These are phyloP conservation scores for Dicyrtoma fusca DNA, from an alignment of 2,888 invertebrate genomes.

Conservation along the genomic window DNA sequence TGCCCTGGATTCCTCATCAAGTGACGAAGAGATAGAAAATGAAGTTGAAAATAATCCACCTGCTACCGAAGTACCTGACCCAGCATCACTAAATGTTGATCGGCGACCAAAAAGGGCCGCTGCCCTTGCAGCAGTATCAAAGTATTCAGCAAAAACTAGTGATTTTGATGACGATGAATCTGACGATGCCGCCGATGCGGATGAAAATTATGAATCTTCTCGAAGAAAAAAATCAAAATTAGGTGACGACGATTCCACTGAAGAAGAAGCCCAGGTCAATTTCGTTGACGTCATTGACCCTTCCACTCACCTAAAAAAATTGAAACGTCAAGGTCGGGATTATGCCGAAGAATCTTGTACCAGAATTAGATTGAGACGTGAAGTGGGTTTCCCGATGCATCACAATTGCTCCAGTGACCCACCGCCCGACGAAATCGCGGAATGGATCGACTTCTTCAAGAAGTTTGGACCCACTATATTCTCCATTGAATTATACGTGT, in stretches of 20 bases:
- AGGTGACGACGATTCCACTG: no score
- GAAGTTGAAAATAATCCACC: conserved; percentile 7
- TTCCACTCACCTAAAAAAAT: background rate
- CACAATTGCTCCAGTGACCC: background rate
- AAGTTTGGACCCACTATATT: background rate
- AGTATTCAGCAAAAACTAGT: background rate
- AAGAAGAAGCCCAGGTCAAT: no score
- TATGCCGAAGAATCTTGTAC: background rate
- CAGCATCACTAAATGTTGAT: no score
- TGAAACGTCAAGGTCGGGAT: no score
- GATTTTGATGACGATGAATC: background rate
- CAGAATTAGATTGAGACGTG: background rate
- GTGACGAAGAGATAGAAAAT: background rate
- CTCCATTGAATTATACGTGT: conserved; percentile 2
- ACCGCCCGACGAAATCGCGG: background rate
- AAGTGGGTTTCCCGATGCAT: background rate
- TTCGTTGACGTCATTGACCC: background rate
- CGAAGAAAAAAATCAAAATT: no score
- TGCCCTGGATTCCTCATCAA: background rate
- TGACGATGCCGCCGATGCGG: background rate
- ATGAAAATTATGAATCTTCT: no score
- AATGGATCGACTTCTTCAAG: conserved; percentile 11
- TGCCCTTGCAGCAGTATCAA: no score
- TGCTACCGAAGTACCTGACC: no score
- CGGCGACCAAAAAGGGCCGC: no score